Evolutionary conservation across 2,797 vertebrate species (phyloP), one percentile per base, ranked within the genome.

Genomic region (Geotrypetes seraphini): DNA sequence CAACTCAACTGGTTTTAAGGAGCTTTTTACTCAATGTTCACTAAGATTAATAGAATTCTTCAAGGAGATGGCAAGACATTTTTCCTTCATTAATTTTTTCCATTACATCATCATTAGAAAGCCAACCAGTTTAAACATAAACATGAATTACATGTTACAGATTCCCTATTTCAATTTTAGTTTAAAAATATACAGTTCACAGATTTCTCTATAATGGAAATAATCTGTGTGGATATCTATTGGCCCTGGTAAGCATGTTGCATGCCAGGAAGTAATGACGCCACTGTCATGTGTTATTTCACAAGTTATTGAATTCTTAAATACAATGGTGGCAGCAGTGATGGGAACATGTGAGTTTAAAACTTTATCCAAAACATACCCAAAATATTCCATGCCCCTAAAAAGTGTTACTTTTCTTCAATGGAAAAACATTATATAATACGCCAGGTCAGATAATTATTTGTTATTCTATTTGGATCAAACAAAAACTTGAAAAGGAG

Each of bases 251-350:
- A 17, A 25, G 31, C 17, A 18, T 3, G 10, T 8, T 14, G n/a
- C 2, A 13, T 39, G 31, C 31, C 43, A 46, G 8, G 14, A 39
- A 15, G 26, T 25, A 25, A 46, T 38, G 43, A 46, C 36, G 46
- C 46, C 36, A 46, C 16, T 32, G 25, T 37, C 39, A 34, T 47
- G 28, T 14, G 22, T 19, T 47, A 15, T 23, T 22, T 25, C 25
- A 33, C 46, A 30, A 36, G 30, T 31, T 34, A 47, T 39, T 33
- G 23, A 39, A 29, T 38, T 33, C 25, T 46, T 39, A 47, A 39
- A 13, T 43, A 20, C 18, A 25, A 56, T 51, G 15, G 17, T 39
- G 16, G 19, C 4, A 15, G 2, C 44, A 33, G 16, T 14, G 39
- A 31, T 19, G 5, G 38, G 26, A 47, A 50, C 8, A 5, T 31